Evolutionary conservation across 2,797 vertebrate genomes (phyloP).

Genomic region (Lophotriccus pileatus): DNA sequence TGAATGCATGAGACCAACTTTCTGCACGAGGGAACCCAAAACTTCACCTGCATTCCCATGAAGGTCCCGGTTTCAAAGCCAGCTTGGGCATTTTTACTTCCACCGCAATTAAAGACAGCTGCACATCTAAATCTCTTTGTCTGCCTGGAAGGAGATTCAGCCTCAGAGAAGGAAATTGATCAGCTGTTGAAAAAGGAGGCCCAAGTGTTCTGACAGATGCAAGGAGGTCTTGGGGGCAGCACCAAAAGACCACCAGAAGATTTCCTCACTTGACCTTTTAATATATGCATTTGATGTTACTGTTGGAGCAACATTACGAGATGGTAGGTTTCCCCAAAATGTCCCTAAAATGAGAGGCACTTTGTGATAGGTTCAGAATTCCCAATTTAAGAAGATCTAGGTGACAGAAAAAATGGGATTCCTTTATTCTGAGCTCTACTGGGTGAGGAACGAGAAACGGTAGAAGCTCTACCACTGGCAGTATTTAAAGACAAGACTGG

Average conservation of each 20-base stretch:
- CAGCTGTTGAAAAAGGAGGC: background rate
- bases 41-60: background rate
- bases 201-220: background rate
- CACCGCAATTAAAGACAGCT: background rate
- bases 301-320: background rate
- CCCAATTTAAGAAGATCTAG: background rate
- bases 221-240: background rate
- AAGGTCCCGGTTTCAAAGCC: background rate
- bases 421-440: background rate
- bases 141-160: background rate
- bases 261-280: background rate
- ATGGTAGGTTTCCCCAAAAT: background rate
- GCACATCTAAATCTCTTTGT: background rate
- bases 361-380: background rate
- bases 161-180: slow-evolving; percentile 1
- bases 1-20: background rate
- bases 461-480: background rate
- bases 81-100: slow-evolving; percentile 11
- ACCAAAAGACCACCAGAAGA: background rate
- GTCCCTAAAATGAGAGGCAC: background rate
- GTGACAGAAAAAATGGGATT: background rate
- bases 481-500: background rate
- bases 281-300: background rate
- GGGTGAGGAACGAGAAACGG: background rate
- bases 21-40: background rate